Conservation (phyloP, 1,140 invertebrate species). For the Drosophila paulistorum region DNA sequence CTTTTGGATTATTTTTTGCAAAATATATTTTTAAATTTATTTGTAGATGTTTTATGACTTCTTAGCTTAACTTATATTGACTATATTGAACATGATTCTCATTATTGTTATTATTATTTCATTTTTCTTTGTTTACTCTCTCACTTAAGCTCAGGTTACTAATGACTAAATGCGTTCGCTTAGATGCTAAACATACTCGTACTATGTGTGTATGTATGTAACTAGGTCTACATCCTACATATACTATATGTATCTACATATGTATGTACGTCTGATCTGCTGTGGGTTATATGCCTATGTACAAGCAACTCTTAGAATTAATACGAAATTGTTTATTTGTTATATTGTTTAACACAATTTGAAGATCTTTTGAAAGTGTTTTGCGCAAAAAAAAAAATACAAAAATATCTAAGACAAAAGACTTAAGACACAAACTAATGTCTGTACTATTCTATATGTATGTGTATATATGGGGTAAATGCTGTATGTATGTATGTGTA, state of each 20-base stretch:
- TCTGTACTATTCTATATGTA: slow-evolving; percentile 18
- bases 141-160: slow-evolving; percentile 45
- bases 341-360: slow-evolving; percentile 59
- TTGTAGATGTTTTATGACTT: slow-evolving; percentile 45
- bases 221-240: slow-evolving; percentile 31
- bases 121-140: slow-evolving; percentile 24
- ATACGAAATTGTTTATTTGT: slow-evolving; percentile 27
- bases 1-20: slow-evolving; percentile 26
- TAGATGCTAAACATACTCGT: slow-evolving; percentile 36
- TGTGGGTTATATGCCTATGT: slow-evolving; percentile 54
- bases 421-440: slow-evolving; percentile 76
- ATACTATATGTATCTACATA: background rate
- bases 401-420: slow-evolving; percentile 78
- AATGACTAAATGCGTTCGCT: slow-evolving; percentile 68
- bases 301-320: slow-evolving; percentile 53
- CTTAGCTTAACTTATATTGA: slow-evolving; percentile 60
- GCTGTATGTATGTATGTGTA: slow-evolving; percentile 33
- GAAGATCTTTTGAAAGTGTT: slow-evolving; percentile 82
- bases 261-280: slow-evolving; percentile 17
- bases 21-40: slow-evolving; percentile 1
- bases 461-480: slow-evolving; percentile 4
- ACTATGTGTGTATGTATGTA: slow-evolving; percentile 11
- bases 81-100: slow-evolving; percentile 53
- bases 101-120: background rate
- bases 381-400: slow-evolving; percentile 65